Conservation (phyloP, 2,888 invertebrate species). For the Balanococcus diminutus region DNA sequence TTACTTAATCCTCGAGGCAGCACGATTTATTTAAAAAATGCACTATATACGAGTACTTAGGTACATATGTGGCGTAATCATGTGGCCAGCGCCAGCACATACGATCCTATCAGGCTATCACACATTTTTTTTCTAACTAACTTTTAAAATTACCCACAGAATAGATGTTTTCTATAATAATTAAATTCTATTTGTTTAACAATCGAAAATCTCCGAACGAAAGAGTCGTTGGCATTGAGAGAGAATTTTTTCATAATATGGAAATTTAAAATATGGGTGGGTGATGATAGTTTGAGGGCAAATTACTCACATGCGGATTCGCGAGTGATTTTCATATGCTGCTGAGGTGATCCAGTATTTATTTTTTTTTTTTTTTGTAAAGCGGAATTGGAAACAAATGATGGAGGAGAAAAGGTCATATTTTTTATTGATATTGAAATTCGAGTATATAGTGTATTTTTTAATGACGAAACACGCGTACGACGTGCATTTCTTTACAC, state of each 20-base stretch:
- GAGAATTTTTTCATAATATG: background rate
- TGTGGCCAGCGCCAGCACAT: background rate
- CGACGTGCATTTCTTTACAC: background rate
- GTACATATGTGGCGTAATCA: conserved; percentile 14
- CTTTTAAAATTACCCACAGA: background rate
- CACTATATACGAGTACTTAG: too few species aligned
- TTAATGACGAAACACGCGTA: background rate
- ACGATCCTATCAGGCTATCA: conserved; percentile 17
- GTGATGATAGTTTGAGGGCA: background rate
- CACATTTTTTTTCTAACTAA: background rate
- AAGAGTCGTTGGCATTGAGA: conserved; percentile 9
- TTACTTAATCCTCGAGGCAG: background rate
- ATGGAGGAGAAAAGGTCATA: background rate
- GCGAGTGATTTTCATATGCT: background rate
- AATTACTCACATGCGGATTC: background rate
- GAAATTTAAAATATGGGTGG: background rate
- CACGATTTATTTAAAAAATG: conserved; percentile 33
- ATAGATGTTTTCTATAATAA: background rate
- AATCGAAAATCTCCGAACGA: background rate
- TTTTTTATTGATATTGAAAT: background rate
- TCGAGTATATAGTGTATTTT: background rate
- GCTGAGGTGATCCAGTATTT: background rate
- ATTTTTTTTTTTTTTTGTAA: background rate
- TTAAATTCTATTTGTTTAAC: conserved; percentile 28
- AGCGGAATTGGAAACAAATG: background rate